These are phyloP conservation scores for Phalloptychus januarius DNA, from an alignment of 2,797 vertebrate genomes.

Conservation along the genomic window DNA sequence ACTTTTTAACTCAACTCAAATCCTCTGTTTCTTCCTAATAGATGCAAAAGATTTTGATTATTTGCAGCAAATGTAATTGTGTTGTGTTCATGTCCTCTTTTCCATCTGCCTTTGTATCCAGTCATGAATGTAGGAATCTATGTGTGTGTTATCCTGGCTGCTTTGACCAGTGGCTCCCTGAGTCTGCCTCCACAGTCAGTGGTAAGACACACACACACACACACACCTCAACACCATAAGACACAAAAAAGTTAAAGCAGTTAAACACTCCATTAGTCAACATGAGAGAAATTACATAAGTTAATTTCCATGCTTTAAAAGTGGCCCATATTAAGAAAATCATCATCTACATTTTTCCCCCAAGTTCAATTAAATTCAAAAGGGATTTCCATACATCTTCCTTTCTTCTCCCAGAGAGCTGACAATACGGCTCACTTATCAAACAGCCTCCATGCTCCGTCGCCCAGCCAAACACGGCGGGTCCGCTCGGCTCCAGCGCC, in stretches of 20 bases:
- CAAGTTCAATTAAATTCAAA: background rate
- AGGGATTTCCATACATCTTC: background rate
- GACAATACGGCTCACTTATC: constrained; percentile 35
- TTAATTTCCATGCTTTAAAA: background rate
- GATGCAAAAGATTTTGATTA: background rate
- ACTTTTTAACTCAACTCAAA: too few relatives aligned
- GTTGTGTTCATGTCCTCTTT: background rate
- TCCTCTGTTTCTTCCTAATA: background rate
- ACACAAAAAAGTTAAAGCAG: background rate
- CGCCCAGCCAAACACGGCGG: constrained; percentile 51
- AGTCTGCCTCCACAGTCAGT: constrained; percentile 60
- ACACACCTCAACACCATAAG: background rate
- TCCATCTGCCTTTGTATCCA: constrained; percentile 24
- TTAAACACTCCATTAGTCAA: background rate
- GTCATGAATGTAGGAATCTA: constrained; percentile 75
- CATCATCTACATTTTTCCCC: too few relatives aligned
- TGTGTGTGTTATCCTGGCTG: constrained; percentile 75
- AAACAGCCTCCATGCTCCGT: constrained; percentile 42
- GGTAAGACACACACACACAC: constrained; percentile 45
- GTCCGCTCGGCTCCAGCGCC: constrained; percentile 61
- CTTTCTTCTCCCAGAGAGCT: constrained; percentile 44
- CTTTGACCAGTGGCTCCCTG: constrained; percentile 62
- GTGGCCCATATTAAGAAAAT: background rate
- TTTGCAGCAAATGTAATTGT: too few relatives aligned
- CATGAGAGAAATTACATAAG: background rate